phyloP scores from a whole-genome alignment of 1,140 invertebrate genomes.

The Drosophila micromelanica region DNA sequence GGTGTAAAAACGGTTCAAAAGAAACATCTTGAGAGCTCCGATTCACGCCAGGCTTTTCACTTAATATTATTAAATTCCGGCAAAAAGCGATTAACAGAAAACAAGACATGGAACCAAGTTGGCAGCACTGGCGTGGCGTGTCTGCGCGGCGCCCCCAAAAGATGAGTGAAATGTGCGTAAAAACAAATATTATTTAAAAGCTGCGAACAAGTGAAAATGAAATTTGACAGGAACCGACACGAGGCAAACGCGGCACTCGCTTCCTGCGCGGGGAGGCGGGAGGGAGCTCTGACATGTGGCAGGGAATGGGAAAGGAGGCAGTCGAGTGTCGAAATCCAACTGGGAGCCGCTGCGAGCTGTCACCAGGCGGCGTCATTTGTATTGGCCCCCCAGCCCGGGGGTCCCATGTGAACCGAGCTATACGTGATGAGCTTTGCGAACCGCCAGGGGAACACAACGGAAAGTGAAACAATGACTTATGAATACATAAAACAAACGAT shows the following conservation, averaged over 20 bases:
- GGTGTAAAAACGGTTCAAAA: conserved; percentile 53
- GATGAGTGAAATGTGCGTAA: conserved; percentile 15
- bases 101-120: conserved; percentile 6
- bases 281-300: conserved; percentile 19
- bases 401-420: background rate
- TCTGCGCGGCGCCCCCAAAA: background rate
- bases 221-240: conserved; percentile 49
- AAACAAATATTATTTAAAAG: conserved; percentile 40
- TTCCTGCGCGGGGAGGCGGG: conserved; percentile 15
- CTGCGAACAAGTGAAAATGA: conserved; percentile 52
- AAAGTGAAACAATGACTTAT: conserved; percentile 5
- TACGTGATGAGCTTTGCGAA: conserved; percentile 36
- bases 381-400: conserved; percentile 20
- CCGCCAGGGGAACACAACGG: conserved; percentile 8
- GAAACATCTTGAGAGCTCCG: conserved; percentile 37
- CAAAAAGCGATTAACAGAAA: conserved; percentile 54
- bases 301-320: background rate
- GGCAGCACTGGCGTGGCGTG: background rate
- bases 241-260: conserved; percentile 3
- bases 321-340: conserved; percentile 10
- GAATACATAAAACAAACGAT: conserved; percentile 7
- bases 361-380: conserved; percentile 26
- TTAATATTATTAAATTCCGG: conserved; percentile 69
- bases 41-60: conserved; percentile 21
- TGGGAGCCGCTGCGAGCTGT: conserved; percentile 35